These are phyloP conservation scores for Troides aeacus DNA, from an alignment of 2,888 invertebrate genomes.

Conservation along the genomic window DNA sequence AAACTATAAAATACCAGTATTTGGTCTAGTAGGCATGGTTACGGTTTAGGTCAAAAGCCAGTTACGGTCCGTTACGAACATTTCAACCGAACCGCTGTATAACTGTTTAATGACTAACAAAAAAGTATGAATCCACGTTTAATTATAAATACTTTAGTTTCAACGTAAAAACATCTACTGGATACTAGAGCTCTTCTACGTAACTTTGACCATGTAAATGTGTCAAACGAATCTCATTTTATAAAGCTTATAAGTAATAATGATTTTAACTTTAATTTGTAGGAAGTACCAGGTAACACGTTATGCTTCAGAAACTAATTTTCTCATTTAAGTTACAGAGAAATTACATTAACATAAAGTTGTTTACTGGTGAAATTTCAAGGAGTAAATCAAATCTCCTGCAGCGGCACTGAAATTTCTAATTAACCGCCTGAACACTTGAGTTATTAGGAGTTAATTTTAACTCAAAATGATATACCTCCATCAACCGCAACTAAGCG, in stretches of 20 bases:
- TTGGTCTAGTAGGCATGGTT: conserved; percentile 15
- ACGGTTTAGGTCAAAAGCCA: conserved; percentile 14
- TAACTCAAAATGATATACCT: conserved; percentile 29
- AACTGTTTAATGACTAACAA: conserved; percentile 21
- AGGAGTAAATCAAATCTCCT: conserved; percentile 32
- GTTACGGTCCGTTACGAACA: conserved; percentile 15
- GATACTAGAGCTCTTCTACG: background rate
- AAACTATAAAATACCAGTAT: conserved; percentile 13
- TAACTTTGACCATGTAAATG: background rate
- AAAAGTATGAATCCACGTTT: conserved; percentile 3
- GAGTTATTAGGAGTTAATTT: conserved; percentile 31
- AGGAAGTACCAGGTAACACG: conserved; percentile 14
- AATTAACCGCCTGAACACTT: conserved; percentile 28
- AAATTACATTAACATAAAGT: conserved; percentile 30
- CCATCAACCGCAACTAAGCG: conserved; percentile 29
- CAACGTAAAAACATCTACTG: background rate
- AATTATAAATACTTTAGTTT: conserved; percentile 14
- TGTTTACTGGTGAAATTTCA: conserved; percentile 32
- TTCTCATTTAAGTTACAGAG: conserved; percentile 8
- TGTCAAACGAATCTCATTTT: background rate
- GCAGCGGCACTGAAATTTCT: conserved; percentile 36
- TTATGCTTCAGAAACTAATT: conserved; percentile 11
- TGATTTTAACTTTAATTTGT: background rate
- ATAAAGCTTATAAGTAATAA: background rate
- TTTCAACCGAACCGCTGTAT: conserved; percentile 13